A percentile compares a stretch with the other conserved stretches of the same genome.
These are phyloP conservation scores for Fukomys damarensis DNA, from an alignment of 2,113 vertebrate genomes.

Conservation along the genomic window DNA sequence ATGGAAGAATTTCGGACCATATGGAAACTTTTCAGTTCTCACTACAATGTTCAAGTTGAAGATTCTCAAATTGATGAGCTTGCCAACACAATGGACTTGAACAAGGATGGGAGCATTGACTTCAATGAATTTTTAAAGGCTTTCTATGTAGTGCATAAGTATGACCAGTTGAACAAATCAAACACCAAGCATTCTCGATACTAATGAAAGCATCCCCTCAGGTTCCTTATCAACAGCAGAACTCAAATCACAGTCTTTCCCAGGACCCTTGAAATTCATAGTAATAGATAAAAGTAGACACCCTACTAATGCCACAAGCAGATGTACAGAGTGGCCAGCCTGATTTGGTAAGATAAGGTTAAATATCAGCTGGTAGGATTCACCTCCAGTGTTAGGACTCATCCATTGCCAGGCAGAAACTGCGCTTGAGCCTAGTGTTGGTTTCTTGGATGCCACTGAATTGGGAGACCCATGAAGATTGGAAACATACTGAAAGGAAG, in stretches of 20 bases:
- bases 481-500: slow-evolving; percentile 44
- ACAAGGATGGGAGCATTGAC: slow-evolving; percentile 97
- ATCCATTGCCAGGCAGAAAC: not conserved
- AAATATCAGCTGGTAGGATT: slow-evolving; percentile 50
- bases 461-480: not conserved
- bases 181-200: fast-evolving
- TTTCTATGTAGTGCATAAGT: slow-evolving; percentile 94
- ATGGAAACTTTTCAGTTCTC: slow-evolving; percentile 95
- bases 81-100: slow-evolving; percentile 93
- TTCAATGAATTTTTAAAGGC: slow-evolving; percentile 98
- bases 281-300: slow-evolving; percentile 52
- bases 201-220: not conserved
- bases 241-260: slow-evolving; percentile 3
- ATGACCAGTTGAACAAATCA: slow-evolving; percentile 81
- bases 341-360: slow-evolving; percentile 38
- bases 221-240: not conserved
- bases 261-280: not conserved
- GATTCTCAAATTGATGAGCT: slow-evolving; percentile 91
- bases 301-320: not conserved
- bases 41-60: slow-evolving; percentile 88
- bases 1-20: slow-evolving; percentile 94
- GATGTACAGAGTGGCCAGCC: not conserved
- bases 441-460: not conserved
- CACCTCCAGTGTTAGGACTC: not conserved
- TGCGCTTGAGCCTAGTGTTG: slow-evolving; percentile 1